Base-by-base conservation (phyloP, 2,797 vertebrate genomes). In the Hippopotamyrus pictus region DNA sequence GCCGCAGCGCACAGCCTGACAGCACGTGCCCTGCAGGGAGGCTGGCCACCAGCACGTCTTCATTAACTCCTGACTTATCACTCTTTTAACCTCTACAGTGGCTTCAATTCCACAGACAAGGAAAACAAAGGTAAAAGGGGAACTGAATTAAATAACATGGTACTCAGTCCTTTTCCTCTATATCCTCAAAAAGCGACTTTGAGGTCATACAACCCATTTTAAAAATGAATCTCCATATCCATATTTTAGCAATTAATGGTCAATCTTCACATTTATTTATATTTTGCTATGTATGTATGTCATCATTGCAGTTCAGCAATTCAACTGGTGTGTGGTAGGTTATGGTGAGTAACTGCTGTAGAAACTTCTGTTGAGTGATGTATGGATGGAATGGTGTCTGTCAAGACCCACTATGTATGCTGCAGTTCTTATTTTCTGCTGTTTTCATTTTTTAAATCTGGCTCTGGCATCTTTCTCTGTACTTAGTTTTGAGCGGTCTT, bases 191-290 rank as follows among this genome's bases (percentile, higher is more conserved):
- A 89, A 46, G 88, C 86, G 83, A 29, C n/a, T 86, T 57, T 53
- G 88, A 86, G 88, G 82, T 89, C 83, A 69, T 86, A 4, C 50
- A 33, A 73, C 25, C 51, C 25, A 51, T 86, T 46, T 69, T 53
- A 69, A 89, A 89, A 51, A 69, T 53, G 46, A 51, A 79, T 73
- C 5, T 62, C 19, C 37, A 14, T 59, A 54, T 59, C 53, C 48
- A 86, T 89, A 48, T 89, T 46, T 89, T 48, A 29, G 46, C 53
- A 89, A 84, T 29, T 11, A 89, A 89, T 69, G 88, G 82, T 65
- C 54, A 89, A 1, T 50, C 53, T 33, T 57, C 29, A 59, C 7
- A 12, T 86, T 50, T 53, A 41, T 41, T 54, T 53, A 41, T 59
- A 37, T 4, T 41, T 57, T 3, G 86, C 53, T 57, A 12, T 41